Evolutionary conservation across 2,113 vertebrate species (phyloP).

Genomic region (Bubo scandiacus): DNA sequence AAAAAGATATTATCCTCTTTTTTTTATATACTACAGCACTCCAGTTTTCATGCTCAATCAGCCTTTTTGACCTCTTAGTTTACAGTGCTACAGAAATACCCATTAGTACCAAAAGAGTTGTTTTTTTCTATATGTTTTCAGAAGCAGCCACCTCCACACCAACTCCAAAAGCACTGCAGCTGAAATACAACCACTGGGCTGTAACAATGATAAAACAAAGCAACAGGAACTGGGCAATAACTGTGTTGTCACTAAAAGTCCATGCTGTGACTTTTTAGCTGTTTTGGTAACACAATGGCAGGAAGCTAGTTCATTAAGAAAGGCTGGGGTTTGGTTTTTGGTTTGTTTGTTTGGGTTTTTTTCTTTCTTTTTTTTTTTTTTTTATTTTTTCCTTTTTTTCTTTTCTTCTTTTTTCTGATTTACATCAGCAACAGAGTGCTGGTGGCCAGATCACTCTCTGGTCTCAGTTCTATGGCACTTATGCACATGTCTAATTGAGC

Average conservation of each 20-base stretch:
- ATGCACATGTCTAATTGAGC: neutral
- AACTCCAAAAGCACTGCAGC: neutral
- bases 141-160: neutral
- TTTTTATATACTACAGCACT: neutral
- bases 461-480: neutral
- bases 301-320: neutral
- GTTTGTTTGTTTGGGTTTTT: rapidly evolving
- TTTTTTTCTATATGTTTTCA: neutral
- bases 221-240: neutral
- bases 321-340: neutral
- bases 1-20: neutral
- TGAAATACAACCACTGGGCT: neutral
- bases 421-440: neutral
- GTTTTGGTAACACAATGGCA: neutral
- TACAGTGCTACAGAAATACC: neutral
- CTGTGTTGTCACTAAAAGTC: neutral
- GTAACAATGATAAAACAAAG: neutral
- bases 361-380: no score
- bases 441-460: neutral
- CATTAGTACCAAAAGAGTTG: neutral
- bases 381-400: neutral
- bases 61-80: neutral
- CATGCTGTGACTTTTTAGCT: neutral
- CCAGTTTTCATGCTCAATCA: neutral
- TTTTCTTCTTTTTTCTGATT: neutral